These are phyloP conservation scores for Etia nguti DNA, from an alignment of 2,113 vertebrate species.

Conservation along the genomic window DNA sequence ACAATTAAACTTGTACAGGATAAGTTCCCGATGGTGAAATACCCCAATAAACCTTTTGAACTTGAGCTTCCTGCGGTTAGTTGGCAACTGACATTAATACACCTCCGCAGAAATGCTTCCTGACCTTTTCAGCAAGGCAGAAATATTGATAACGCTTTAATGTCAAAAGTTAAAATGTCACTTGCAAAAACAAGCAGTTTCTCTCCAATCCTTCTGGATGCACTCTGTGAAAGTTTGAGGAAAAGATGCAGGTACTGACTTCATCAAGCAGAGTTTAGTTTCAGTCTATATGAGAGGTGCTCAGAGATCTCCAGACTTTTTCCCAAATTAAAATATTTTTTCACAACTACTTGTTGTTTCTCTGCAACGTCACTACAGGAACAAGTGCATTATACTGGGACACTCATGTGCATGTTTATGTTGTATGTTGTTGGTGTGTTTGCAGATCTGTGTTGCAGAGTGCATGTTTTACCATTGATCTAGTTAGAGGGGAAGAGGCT, in stretches of 20 bases:
- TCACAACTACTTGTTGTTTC: not conserved
- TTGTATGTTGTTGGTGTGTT: not conserved
- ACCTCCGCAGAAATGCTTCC: not conserved
- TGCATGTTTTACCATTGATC: slow-evolving; percentile 15
- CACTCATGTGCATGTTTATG: slow-evolving; percentile 8
- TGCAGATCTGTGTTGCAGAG: not conserved
- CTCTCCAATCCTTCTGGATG: not conserved
- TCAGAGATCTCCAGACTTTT: not conserved
- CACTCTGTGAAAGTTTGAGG: not conserved
- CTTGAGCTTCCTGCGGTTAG: not conserved
- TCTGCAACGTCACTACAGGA: not conserved
- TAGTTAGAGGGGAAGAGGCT: not conserved
- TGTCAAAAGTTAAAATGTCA: not conserved
- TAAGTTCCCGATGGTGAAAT: not conserved
- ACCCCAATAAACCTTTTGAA: not conserved
- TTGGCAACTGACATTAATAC: not conserved
- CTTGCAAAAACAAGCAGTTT: not conserved
- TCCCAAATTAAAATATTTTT: not conserved
- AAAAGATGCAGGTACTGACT: not conserved
- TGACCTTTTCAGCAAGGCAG: not conserved
- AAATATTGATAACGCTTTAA: not conserved
- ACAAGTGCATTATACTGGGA: not conserved
- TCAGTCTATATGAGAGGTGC: not conserved
- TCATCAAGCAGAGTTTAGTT: not conserved
- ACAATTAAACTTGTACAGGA: not conserved